Evolutionary conservation across 92 coral and sea anemone genomes (phyloP).

Genomic region (Umimayanthus kanabou): DNA sequence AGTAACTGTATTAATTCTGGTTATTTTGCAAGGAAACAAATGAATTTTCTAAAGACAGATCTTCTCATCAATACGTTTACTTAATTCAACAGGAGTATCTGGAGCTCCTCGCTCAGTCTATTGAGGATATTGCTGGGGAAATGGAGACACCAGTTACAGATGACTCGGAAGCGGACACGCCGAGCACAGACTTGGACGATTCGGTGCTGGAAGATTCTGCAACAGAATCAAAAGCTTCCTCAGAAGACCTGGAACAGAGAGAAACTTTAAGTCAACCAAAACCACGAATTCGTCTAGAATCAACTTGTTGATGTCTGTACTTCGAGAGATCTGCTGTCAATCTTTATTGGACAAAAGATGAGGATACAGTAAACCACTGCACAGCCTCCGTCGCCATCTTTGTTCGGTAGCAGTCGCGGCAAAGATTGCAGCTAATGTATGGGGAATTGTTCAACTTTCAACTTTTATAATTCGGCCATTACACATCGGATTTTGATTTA

Average conservation of each 20-base stretch:
- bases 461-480: too few relatives aligned
- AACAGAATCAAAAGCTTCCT: conserved; percentile 14
- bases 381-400: too few relatives aligned
- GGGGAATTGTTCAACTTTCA: too few relatives aligned
- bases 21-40: too few relatives aligned
- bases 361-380: too few relatives aligned
- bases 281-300: conserved; percentile 38
- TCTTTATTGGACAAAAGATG: not conserved
- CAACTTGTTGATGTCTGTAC: not conserved
- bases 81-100: conserved; percentile 74
- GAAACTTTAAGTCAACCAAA: conserved; percentile 1
- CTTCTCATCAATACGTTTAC: not conserved
- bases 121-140: conserved; percentile 70
- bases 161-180: conserved; percentile 64
- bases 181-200: conserved; percentile 35
- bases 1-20: too few relatives aligned
- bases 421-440: too few relatives aligned
- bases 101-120: conserved; percentile 83
- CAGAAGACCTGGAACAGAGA: conserved; percentile 23
- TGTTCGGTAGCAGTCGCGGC: too few relatives aligned
- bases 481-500: too few relatives aligned
- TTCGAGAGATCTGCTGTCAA: not conserved
- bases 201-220: conserved; percentile 28
- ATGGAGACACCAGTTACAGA: conserved; percentile 88
- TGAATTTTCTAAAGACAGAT: not conserved